Evolutionary conservation across 2,888 invertebrate genomes (phyloP).

Genomic region (Nipponacmea schrenckii): DNA sequence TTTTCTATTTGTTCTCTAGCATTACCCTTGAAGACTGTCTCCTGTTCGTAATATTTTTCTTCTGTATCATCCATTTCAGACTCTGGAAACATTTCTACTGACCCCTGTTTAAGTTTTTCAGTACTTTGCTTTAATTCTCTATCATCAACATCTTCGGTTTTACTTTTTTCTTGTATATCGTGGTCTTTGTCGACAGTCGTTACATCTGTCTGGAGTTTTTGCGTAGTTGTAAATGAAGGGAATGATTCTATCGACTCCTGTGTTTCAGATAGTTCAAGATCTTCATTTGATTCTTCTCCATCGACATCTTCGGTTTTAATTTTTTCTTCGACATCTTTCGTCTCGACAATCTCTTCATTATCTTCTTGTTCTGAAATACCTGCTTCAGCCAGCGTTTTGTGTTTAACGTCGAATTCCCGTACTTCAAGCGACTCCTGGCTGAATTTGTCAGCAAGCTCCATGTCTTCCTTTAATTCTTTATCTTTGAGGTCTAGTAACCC

Average conservation of each 20-base stretch:
- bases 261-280: too few species aligned
- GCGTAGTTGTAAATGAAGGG: too few species aligned
- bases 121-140: not conserved
- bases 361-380: too few species aligned
- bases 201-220: not conserved
- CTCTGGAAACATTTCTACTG: not conserved
- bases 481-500: slow-evolving; percentile 3
- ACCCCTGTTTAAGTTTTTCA: not conserved
- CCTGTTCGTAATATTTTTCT: not conserved
- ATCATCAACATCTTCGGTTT: not conserved
- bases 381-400: not conserved
- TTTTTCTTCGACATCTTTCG: not conserved
- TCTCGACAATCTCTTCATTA: too few species aligned
- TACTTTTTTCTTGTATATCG: not conserved
- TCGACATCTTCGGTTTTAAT: not conserved
- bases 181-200: not conserved
- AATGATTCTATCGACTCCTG: too few species aligned
- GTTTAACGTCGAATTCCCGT: not conserved
- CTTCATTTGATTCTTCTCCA: not conserved
- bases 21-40: not conserved
- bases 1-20: not conserved
- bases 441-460: not conserved
- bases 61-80: not conserved
- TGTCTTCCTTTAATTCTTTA: slow-evolving; percentile 6
- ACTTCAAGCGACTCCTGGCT: not conserved